Evolutionary conservation across 2,797 vertebrate genomes (phyloP).

Genomic region (Monodelphis domestica): DNA sequence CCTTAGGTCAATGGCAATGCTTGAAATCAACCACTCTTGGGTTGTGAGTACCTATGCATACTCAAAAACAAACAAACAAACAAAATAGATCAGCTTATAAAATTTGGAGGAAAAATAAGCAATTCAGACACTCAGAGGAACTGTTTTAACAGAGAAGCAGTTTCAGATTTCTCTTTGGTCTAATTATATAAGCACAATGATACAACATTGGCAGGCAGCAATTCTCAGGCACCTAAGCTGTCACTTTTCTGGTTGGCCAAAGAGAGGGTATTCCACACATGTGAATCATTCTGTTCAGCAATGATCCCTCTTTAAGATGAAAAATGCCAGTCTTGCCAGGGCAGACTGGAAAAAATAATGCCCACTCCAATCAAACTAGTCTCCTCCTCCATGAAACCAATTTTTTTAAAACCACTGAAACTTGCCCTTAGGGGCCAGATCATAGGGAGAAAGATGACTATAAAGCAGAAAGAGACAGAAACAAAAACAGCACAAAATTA

Average conservation of each 20-base stretch:
- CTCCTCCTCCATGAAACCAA: slow-evolving; percentile 52
- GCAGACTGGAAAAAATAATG: slow-evolving; percentile 28
- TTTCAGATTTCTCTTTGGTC: background rate
- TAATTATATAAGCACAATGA: background rate
- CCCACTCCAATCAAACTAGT: slow-evolving; percentile 38
- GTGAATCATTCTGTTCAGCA: background rate
- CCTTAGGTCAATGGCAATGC: background rate
- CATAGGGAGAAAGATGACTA: slow-evolving; percentile 50
- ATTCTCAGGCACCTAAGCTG: background rate
- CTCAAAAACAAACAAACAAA: too few relatives aligned
- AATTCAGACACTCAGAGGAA: background rate
- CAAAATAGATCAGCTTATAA: background rate
- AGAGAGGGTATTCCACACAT: background rate
- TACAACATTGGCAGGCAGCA: background rate
- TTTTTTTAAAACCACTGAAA: slow-evolving; percentile 33
- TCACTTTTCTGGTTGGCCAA: background rate
- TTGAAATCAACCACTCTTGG: background rate
- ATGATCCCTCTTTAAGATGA: background rate
- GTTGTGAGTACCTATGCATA: background rate
- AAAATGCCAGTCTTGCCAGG: slow-evolving; percentile 34
- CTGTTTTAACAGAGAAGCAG: background rate
- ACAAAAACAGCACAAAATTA: slow-evolving; percentile 47
- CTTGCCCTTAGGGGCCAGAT: slow-evolving; percentile 44
- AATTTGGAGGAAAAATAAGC: background rate
- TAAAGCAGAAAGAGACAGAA: slow-evolving; percentile 2